These are phyloP conservation scores for Hyposmocoma kahamanoa DNA, from an alignment of 1,140 invertebrate species.

Conservation along the genomic window DNA sequence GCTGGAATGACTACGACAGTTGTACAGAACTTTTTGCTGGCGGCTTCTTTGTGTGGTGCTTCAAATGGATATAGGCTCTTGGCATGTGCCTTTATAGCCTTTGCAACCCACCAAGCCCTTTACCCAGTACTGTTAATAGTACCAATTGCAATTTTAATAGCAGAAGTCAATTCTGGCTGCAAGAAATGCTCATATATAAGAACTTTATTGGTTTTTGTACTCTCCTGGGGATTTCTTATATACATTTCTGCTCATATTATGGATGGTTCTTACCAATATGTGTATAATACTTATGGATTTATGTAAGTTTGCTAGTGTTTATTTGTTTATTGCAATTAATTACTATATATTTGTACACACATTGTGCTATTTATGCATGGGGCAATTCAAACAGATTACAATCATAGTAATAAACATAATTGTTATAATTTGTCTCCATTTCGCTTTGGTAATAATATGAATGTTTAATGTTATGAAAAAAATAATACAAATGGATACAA, in stretches of 20 bases:
- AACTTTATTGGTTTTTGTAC: conserved; percentile 61
- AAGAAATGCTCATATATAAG: conserved; percentile 69
- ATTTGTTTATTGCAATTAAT: no score
- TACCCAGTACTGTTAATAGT: conserved; percentile 91
- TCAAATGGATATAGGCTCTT: conserved; percentile 77
- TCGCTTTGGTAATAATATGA: no score
- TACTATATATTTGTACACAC: no score
- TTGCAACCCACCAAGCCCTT: conserved; percentile 88
- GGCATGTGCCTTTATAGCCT: conserved; percentile 80
- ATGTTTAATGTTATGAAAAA: no score
- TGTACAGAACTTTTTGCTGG: conserved; percentile 89
- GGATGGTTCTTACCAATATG: conserved; percentile 81
- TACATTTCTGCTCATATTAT: conserved; percentile 66
- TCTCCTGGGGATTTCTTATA: conserved; percentile 65
- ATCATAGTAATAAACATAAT: conserved; percentile 21
- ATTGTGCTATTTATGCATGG: no score
- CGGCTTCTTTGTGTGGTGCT: conserved; percentile 81
- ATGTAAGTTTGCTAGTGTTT: no score
- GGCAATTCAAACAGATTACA: no score
- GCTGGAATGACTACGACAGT: conserved; percentile 93
- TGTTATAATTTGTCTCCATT: no score
- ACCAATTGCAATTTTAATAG: conserved; percentile 77
- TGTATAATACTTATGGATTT: conserved; percentile 88
- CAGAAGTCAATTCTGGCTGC: conserved; percentile 62
- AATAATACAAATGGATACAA: no score